Percentiles rank a stretch among this genome's conserved stretches.
Evolutionary conservation across 2,888 invertebrate genomes (phyloP).

Genomic region (Atherix ibis): DNA sequence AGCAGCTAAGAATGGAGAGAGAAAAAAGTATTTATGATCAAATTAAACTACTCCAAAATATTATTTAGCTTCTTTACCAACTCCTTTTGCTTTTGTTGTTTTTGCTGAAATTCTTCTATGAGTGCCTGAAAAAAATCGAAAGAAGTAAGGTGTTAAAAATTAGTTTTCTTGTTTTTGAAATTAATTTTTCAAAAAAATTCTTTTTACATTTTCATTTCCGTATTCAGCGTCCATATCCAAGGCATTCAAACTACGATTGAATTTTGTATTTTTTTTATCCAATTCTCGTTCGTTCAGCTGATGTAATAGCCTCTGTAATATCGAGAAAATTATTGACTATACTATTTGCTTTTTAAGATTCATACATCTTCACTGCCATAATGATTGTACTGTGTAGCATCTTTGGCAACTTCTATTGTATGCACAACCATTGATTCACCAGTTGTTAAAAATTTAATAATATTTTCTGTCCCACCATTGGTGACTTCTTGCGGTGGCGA

Average conservation of each 20-base stretch:
- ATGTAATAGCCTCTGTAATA: constrained; percentile 12
- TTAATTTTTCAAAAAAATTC: not conserved
- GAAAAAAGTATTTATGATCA: constrained; percentile 13
- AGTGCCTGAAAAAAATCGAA: constrained; percentile 12
- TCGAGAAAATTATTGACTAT: too few relatives aligned
- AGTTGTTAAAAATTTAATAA: constrained; percentile 47
- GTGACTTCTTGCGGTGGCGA: constrained; percentile 50
- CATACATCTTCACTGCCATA: constrained; percentile 12
- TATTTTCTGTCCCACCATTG: constrained; percentile 41
- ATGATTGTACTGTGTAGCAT: constrained; percentile 7
- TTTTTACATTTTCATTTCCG: constrained; percentile 15
- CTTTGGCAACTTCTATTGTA: constrained; percentile 1
- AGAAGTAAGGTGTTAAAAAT: not conserved
- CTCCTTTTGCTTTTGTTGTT: constrained; percentile 16
- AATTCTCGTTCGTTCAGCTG: constrained; percentile 10
- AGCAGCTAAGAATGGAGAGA: constrained; percentile 34
- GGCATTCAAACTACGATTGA: too few relatives aligned
- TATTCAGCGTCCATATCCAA: constrained; percentile 9
- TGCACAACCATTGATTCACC: constrained; percentile 24
- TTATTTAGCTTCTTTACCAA: constrained; percentile 11
- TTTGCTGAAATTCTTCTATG: constrained; percentile 13
- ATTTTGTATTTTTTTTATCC: constrained; percentile 3
- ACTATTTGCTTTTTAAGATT: not conserved
- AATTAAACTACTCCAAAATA: not conserved
- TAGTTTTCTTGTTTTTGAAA: too few relatives aligned